A percentile compares a stretch with the other conserved stretches of the same genome.
Conservation (phyloP, 2,113 vertebrate genomes). For the Cyphomyrus plagiostoma region DNA sequence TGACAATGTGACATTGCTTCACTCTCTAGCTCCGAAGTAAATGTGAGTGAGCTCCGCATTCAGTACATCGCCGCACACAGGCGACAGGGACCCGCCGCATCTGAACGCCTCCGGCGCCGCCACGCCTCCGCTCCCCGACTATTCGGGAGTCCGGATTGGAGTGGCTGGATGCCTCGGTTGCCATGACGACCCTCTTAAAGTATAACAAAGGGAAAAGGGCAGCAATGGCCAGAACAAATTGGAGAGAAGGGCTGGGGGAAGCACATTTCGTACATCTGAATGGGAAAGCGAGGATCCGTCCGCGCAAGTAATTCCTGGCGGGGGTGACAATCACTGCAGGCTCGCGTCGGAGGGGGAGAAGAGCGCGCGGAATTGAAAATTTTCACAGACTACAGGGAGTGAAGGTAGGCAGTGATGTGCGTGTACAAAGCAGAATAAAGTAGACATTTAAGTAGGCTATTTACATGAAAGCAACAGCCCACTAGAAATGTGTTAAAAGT, state of each 20-base stretch:
- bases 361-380: conserved; percentile 49
- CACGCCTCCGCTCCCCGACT: conserved; percentile 32
- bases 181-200: conserved; percentile 51
- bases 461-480: not conserved
- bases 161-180: conserved; percentile 40
- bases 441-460: not conserved
- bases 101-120: not conserved
- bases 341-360: not conserved
- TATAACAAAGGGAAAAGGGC: conserved; percentile 34
- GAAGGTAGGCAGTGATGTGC: conserved; percentile 4
- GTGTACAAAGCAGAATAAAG: not conserved
- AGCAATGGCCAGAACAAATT: conserved; percentile 26
- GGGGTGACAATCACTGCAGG: conserved; percentile 14
- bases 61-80: not conserved
- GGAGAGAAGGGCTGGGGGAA: conserved; percentile 23
- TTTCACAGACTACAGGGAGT: not conserved
- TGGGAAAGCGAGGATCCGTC: not conserved
- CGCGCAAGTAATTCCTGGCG: conserved; percentile 17
- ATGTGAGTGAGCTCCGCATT: not conserved
- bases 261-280: not conserved
- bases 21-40: not conserved
- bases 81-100: not conserved
- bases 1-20: not conserved
- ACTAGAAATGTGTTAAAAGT: not conserved
- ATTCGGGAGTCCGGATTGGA: conserved; percentile 34